Conservation (phyloP, 2,113 vertebrate genomes). For the Passer domesticus region DNA sequence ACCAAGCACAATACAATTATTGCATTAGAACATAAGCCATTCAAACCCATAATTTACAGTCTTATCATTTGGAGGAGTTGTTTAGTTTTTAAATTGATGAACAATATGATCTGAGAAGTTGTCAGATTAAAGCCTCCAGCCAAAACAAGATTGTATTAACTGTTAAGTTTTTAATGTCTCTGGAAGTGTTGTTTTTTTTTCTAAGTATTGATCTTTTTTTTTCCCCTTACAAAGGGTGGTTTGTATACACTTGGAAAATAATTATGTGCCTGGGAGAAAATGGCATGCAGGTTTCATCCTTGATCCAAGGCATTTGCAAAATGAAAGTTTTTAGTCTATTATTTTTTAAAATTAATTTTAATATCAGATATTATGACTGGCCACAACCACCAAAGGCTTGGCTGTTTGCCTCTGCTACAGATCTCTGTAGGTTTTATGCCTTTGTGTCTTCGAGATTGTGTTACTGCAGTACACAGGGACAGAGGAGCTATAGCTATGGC, state of each 20-base stretch:
- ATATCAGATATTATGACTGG: not conserved
- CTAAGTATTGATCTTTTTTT: not conserved
- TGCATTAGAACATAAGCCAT: not conserved
- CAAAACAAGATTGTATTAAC: not conserved
- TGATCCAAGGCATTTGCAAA: not conserved
- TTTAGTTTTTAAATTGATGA: not conserved
- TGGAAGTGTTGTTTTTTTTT: not conserved
- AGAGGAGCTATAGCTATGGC: not conserved
- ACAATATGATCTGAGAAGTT: not conserved
- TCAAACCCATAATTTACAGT: not conserved
- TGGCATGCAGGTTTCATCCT: not conserved
- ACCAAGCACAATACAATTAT: not conserved
- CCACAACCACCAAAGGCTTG: not conserved
- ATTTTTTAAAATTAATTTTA: not conserved
- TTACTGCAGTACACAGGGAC: not conserved
- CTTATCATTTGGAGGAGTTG: not conserved
- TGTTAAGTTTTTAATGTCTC: not conserved
- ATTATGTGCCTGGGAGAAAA: not conserved
- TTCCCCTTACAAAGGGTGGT: not conserved
- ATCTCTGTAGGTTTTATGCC: not conserved
- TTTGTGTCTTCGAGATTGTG: not conserved
- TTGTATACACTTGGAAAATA: not conserved
- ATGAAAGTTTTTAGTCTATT: not conserved
- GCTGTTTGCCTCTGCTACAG: not conserved
- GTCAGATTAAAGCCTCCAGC: not conserved